Evolutionary conservation across 2,797 vertebrate species (phyloP).

Genomic region (Silurus aristotelis): DNA sequence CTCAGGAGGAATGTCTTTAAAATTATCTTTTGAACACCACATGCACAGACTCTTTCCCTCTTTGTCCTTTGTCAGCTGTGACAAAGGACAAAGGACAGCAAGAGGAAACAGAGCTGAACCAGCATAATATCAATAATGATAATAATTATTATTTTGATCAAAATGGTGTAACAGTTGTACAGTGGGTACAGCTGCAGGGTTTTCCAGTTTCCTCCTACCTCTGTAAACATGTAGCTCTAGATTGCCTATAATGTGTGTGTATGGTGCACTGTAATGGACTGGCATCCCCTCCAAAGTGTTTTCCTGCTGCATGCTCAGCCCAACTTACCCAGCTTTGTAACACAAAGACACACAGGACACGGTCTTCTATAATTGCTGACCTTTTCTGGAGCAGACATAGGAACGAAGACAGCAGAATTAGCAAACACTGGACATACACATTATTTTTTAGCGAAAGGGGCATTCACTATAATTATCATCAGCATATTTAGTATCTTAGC

Average conservation of each 20-base stretch:
- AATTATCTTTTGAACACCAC: not conserved
- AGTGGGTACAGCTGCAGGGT: not conserved
- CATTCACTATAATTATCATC: slow-evolving; percentile 24
- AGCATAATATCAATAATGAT: not conserved
- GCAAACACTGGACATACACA: not conserved
- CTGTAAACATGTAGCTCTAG: not conserved
- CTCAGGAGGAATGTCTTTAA: not conserved
- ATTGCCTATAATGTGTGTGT: not conserved
- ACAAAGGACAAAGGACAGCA: not conserved
- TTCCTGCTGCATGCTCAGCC: not conserved
- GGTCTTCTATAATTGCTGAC: slow-evolving; percentile 50
- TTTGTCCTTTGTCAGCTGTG: too few relatives aligned
- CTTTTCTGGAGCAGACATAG: slow-evolving; percentile 46
- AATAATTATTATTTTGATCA: not conserved
- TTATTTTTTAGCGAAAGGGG: not conserved
- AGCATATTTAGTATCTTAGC: slow-evolving; percentile 24
- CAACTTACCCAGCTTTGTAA: not conserved
- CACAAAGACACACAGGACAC: slow-evolving; percentile 25
- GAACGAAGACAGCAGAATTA: slow-evolving; percentile 33
- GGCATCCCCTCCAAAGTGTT: not conserved
- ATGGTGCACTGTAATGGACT: not conserved
- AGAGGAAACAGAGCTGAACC: not conserved
- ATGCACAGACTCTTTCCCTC: not conserved
- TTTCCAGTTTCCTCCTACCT: not conserved
- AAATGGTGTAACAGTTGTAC: not conserved